Percentiles rank a stretch among this genome's conserved stretches.
Conservation (phyloP, 1,140 invertebrate genomes). For the Rhopalosiphum maidis region DNA sequence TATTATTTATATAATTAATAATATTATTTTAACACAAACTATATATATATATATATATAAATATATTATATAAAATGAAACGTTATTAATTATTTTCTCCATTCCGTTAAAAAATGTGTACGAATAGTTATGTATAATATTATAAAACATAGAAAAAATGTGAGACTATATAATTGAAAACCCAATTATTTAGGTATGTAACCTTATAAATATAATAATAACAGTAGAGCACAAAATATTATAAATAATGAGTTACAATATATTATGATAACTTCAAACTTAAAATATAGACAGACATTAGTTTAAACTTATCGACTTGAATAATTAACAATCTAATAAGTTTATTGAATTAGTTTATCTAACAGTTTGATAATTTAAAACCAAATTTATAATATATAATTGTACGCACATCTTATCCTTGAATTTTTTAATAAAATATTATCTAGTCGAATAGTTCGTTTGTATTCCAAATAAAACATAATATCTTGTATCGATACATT, state of each 20-base stretch:
- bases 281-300: not conserved
- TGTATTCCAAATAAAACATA: not conserved
- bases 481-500: not conserved
- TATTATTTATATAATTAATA: not conserved
- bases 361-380: not conserved
- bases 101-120: no score
- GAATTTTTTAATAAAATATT: not conserved
- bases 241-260: not conserved
- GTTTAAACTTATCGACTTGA: not conserved
- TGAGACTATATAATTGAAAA: not conserved
- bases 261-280: not conserved
- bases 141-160: not conserved
- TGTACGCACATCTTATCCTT: not conserved
- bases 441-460: not conserved
- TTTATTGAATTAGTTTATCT: not conserved
- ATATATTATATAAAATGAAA: no score
- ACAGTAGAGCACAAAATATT: not conserved
- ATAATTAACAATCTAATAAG: not conserved
- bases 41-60: no score
- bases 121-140: no score
- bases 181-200: not conserved
- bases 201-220: not conserved
- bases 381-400: no score
- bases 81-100: no score
- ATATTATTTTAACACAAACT: no score